Evolutionary conservation across 2,113 vertebrate genomes (phyloP).

Genomic region (Heterocephalus glaber): DNA sequence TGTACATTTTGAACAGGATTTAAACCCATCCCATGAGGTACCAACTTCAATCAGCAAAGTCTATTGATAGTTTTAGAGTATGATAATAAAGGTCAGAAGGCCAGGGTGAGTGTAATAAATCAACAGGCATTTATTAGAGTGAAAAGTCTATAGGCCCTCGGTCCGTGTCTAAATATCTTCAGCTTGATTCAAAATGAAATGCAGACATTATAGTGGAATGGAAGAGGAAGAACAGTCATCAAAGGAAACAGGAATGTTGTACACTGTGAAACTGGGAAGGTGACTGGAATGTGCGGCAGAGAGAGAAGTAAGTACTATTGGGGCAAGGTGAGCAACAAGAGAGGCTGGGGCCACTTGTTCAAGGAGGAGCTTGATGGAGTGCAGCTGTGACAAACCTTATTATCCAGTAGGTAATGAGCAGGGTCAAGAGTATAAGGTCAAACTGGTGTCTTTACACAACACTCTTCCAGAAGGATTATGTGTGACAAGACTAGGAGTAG

Average conservation of each 20-base stretch:
- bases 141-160: neutral
- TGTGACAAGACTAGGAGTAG: neutral
- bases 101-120: neutral
- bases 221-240: rapidly evolving
- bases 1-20: neutral
- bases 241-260: neutral
- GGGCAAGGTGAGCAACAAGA: rapidly evolving
- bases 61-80: neutral
- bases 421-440: neutral
- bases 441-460: rapidly evolving
- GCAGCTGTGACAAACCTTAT: neutral
- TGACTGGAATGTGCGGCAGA: rapidly evolving
- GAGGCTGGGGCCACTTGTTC: too few species aligned
- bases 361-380: rapidly evolving
- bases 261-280: neutral
- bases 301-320: rapidly evolving
- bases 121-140: neutral
- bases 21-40: neutral
- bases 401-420: neutral
- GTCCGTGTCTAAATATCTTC: neutral
- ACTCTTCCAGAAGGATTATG: neutral
- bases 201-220: neutral
- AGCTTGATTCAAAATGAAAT: neutral
- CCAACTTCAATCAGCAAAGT: neutral
- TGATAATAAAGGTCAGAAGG: neutral